Evolutionary conservation across 2,113 vertebrate species (phyloP), one percentile per base, ranked within the genome.

Genomic region (Aviceda subcristata): DNA sequence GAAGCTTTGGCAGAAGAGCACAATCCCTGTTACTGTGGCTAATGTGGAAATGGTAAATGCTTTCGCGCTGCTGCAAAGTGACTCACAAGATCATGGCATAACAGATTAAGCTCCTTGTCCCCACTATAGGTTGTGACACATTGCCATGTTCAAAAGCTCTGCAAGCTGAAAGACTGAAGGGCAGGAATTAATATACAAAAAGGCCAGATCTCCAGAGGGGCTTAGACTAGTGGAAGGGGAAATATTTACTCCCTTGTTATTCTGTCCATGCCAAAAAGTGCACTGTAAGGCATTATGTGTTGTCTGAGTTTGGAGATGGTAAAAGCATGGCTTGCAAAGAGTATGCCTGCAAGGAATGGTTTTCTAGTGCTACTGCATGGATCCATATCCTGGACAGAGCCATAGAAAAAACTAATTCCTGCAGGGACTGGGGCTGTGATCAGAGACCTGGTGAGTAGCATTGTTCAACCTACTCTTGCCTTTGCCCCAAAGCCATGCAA

Each of bases 81-180:
- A 84, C 80, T 91, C 92, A 87, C 68, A 91, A 89, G 74, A 89
- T 76, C 48, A 62, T 32, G 74, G 84, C 80, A 92, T 48, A 79
- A 66, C 34, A 69, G 73, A 95, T 95, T 85, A 95, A 50, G 45
- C 26, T 77, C 69, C 72, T 92, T 92, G 80, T 78, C 67, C 73
- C 36, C 26, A 45, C 36, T 87, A 69, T 20, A 48, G 36, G 43
- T 76, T 95, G 86, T 91, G 84, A 95, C 92, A 96, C 41, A 30
- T 84, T 92, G 91, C 80, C 92, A 69, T 3, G 5, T 82, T 97
- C 89, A 91, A 64, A 86, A 85, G 57, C 53, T 78, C 66, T 76
- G 53, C 84, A 94, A 66, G 66, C n/a, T 26, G 77, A 78, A 88
- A 95, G 83, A 87, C 76, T 87, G 94, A 92, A 94, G 86, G 91